Evolutionary conservation across 2,113 vertebrate genomes (phyloP), one percentile per base, ranked within the genome.

Genomic region (Corythornis vintsioides): DNA sequence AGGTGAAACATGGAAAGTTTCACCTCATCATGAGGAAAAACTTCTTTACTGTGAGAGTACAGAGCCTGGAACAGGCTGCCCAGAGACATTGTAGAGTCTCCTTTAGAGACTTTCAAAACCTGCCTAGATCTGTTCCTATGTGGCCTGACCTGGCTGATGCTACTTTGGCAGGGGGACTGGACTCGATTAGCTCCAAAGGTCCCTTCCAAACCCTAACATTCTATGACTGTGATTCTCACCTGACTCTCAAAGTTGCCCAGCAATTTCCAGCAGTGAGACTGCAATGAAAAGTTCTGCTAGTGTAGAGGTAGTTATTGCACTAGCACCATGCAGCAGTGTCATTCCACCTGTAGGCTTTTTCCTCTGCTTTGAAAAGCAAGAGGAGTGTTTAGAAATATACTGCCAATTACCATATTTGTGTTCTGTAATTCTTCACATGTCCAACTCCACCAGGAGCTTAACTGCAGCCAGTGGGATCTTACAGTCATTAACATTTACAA

Each of bases 401-500:
- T 71, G 65, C 89, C 78, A 78, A 92, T 96, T 92, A 92, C 84
- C 87, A 72, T 96, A 91, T 81, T 88, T 91, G 79, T 95, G 91
- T 89, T 94, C 91, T 71, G 82, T 88, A 93, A 96, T 96, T 92
- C 94, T 81, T 95, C 85, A 94, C 82, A 57, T 96, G 92, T 95
- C 95, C 24, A 0, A 71, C 82, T 93, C 91, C 95, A 92, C 75
- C 78, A 92, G 94, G 95, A 96, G 94, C 85, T 96, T 96, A 96
- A 96, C 82, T 83, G 89, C 66, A 96, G 89, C 79, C 95, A 95
- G 94, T 95, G 85, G 89, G 94, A 93, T 95, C 94, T 96, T 93
- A 85, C 56, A 94, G 89, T 92, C 92, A 96, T 94, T 96, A 96
- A 95, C 87, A 88, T 94, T 94, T 96, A 94, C 92, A 83, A 94